Base-by-base conservation (phyloP, 1,140 invertebrate species). In the Acromyrmex heyeri region DNA sequence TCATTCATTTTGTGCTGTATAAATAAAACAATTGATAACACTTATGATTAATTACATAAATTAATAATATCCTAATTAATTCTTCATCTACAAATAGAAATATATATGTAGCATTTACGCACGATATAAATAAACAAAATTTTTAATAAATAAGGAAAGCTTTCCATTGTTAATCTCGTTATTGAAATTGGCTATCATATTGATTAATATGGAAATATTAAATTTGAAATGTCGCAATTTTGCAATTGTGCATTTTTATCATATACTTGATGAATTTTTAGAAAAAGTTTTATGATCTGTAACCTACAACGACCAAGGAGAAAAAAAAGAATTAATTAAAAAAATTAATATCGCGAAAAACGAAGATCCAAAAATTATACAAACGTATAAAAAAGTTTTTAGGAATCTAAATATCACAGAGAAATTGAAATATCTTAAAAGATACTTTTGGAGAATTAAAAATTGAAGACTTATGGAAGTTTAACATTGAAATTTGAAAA, bases 311-410 rank as follows among this genome's bases (percentile, higher is more conserved):
- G 38, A 44, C 59, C 53, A 67, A 18, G 10, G 3, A 75, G 16
- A 30, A 72, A 53, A 30, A 10, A 34, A 64, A 64, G 16, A n/a
- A 44, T 7, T 24, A 24, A 24, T 24, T 24, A 24, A 24, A 24
- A 1, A 86, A 88, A 88, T 59, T 72, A 88, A 88, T 82, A 89
- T 73, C 0, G 0, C 24, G 2, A 67, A 38, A 79, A 67, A 8
- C 8, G 10, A n/a, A n/a, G 1, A 48, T 62, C 0, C 3, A 24
- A 77, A 77, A 44, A 44, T 30, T 21, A 1, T 53, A 0, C 1
- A 55, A 55, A 38, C 0, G 2, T 44, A 2, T 34, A 77, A 30
- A 18, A 50, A 55, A 57, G 53, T 67, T 14, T 77, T 65, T 87
- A 69, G 21, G 2, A 24, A 10, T 79, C 24, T 77, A 73, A 55